Base-by-base conservation (phyloP, 2,888 invertebrate species). In the Toxonevra muliebris region DNA sequence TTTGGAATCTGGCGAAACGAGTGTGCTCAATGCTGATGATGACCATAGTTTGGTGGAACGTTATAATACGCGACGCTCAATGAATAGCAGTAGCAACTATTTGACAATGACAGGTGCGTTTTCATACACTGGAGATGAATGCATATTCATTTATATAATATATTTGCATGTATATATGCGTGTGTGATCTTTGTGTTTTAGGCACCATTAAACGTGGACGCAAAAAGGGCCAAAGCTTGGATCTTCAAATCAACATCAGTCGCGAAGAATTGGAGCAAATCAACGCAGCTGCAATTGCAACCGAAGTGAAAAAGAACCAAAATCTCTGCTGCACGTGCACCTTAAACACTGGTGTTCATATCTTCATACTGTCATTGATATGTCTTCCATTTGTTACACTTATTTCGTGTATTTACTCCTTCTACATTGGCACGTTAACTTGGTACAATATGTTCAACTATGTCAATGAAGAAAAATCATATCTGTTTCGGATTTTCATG, bases 401-500 rank as follows among this genome's bases (percentile, higher is more conserved):
- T 50, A 85, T 90, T 68, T 91, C 92, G 11, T 87, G 89, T 13
- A 80, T 88, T 59, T 91, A 92, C 78, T 90, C 91, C 1, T 92
- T 92, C 80, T 92, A 92, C 79, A 89, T 91, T 71, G 92, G 92
- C 19, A 92, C 92, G 1, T 84, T 91, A 76, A 90, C 92, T 59
- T 93, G 92, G 92, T 92, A 92, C 79, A 93, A 92, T 76, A 87
- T 92, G 71, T 91, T 92, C 78, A 88, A 89, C 55, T 90, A 90
- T 78, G 88, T 91, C 65, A 90, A 89, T 66, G 92, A 92, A 77
- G 90, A 91, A 76, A 88, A 88, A 74, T 88, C 88, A 61, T 87
- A 90, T 74, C 81, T 89, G 66, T 89, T 89, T 77, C 89, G 89
- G 79, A 84, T 91, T 12, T 83, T 90, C 52, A 83, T 92, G 70